Percentiles rank a stretch among this genome's conserved stretches.
Evolutionary conservation across 1,140 invertebrate genomes (phyloP).

Genomic region (Halictus rubicundus): DNA sequence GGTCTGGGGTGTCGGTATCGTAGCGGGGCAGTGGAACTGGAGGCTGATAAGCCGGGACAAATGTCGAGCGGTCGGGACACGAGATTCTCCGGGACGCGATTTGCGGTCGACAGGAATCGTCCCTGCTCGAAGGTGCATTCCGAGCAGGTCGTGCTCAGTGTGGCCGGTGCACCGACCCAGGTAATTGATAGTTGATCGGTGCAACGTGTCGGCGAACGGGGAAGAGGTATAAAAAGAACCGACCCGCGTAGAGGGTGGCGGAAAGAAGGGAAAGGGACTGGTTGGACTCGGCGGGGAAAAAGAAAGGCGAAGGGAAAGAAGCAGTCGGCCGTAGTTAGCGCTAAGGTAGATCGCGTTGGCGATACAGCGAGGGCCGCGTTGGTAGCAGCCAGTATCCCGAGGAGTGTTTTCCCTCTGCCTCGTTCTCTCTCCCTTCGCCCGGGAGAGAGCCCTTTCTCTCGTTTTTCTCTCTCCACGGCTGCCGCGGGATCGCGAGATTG

Average conservation of each 20-base stretch:
- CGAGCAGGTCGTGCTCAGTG: conserved; percentile 55
- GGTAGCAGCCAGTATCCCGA: conserved; percentile 25
- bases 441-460: not conserved
- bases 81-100: conserved; percentile 38
- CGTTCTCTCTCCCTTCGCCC: conserved; percentile 3
- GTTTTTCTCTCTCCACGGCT: not conserved
- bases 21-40: conserved; percentile 9
- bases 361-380: conserved; percentile 46
- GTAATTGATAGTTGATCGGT: conserved; percentile 69
- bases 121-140: conserved; percentile 55
- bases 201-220: conserved; percentile 51
- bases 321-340: conserved; percentile 57
- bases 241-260: not conserved
- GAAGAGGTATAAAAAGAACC: conserved; percentile 16
- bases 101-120: conserved; percentile 45
- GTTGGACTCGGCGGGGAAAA: not conserved
- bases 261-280: not conserved
- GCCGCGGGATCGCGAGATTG: conserved; percentile 51
- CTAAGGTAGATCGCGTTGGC: conserved; percentile 59
- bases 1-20: not conserved
- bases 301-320: conserved; percentile 19
- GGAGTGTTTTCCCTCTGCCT: conserved; percentile 1
- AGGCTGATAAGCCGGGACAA: conserved; percentile 39
- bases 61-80: conserved; percentile 44
- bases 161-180: conserved; percentile 53